Evolutionary conservation across 2,797 vertebrate species (phyloP).

Genomic region (Acrossocheilus fasciatus): DNA sequence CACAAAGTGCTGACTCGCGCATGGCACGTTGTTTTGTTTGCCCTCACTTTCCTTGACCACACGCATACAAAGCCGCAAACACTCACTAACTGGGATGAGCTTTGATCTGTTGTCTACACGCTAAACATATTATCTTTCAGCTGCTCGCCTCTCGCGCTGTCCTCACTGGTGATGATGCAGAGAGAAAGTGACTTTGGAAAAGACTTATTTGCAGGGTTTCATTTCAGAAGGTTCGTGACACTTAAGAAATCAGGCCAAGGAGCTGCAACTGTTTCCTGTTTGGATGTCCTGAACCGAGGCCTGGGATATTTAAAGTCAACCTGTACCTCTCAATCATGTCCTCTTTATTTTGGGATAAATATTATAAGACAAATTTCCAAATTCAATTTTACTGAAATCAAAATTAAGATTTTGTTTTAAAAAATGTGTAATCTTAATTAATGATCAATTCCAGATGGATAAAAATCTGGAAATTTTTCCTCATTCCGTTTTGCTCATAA

Average conservation of each 20-base stretch:
- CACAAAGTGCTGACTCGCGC: conserved; percentile 57
- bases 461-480: neutral
- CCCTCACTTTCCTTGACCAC: conserved; percentile 63
- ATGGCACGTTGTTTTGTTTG: conserved; percentile 63
- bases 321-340: conserved; percentile 67
- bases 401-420: conserved; percentile 27
- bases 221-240: conserved; percentile 27
- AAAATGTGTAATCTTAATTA: too few species aligned
- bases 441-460: too few species aligned
- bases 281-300: neutral
- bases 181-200: conserved; percentile 35
- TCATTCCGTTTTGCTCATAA: neutral
- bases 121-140: conserved; percentile 67
- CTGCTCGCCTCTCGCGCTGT: conserved; percentile 46
- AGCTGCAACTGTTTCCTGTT: neutral
- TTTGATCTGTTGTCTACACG: conserved; percentile 69
- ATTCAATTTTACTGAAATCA: conserved; percentile 79
- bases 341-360: conserved; percentile 82
- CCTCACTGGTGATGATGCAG: conserved; percentile 43
- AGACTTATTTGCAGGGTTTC: conserved; percentile 54
- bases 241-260: neutral
- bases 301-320: neutral
- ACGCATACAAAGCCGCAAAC: conserved; percentile 59
- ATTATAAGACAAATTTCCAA: conserved; percentile 84
- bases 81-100: conserved; percentile 64